Percentiles rank a stretch among this genome's conserved stretches.
Evolutionary conservation across 2,113 vertebrate species (phyloP).

Genomic region (Pelmatolapia mariae): DNA sequence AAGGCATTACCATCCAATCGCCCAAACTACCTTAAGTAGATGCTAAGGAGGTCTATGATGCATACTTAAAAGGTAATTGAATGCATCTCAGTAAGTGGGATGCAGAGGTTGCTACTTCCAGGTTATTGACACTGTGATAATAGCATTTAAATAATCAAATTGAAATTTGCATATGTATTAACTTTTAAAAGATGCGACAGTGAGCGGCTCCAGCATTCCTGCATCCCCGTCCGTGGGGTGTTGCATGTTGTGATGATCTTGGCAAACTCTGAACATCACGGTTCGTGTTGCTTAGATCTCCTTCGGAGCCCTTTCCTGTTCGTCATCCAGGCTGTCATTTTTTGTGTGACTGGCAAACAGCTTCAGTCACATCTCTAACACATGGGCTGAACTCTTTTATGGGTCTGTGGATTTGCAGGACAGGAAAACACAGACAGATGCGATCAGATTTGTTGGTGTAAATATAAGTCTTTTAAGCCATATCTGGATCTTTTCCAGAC

Average conservation of each 20-base stretch:
- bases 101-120: not conserved
- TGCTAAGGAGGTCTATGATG: not conserved
- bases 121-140: not conserved
- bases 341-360: not conserved
- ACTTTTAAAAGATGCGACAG: not conserved
- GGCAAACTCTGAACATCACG: not conserved
- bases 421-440: not conserved
- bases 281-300: not conserved
- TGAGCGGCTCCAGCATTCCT: not conserved
- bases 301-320: not conserved
- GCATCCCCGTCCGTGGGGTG: not conserved
- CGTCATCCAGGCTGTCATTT: not conserved
- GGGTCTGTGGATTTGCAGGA: not conserved
- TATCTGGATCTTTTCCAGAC: not conserved
- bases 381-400: not conserved
- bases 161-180: not conserved
- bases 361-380: not conserved
- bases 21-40: not conserved
- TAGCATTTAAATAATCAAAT: not conserved
- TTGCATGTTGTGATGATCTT: accelerated
- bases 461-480: not conserved
- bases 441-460: not conserved
- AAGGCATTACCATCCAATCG: not conserved
- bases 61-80: not conserved
- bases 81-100: not conserved